phyloP scores from a whole-genome alignment of 2,888 invertebrate genomes.

The Limnephilus marmoratus region DNA sequence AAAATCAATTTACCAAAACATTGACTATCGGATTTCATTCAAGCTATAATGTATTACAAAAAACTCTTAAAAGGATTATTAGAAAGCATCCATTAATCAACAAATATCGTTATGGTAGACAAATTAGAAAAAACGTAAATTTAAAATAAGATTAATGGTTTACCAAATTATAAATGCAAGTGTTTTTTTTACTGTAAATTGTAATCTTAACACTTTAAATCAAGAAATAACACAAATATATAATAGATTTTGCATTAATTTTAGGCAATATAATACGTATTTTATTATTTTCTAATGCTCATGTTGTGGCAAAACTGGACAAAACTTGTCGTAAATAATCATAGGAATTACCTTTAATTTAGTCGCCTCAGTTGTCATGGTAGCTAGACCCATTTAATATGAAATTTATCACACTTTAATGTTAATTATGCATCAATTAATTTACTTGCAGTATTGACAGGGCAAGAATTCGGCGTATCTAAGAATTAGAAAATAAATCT shows the following conservation, averaged over 20 bases:
- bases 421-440: constrained; percentile 51
- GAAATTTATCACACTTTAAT: constrained; percentile 48
- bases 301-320: constrained; percentile 32
- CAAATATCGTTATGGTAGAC: not conserved
- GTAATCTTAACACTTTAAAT: constrained; percentile 6
- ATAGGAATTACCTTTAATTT: constrained; percentile 50
- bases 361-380: constrained; percentile 42
- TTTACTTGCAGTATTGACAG: constrained; percentile 49
- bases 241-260: constrained; percentile 48
- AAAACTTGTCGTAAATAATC: constrained; percentile 42
- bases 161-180: constrained; percentile 34
- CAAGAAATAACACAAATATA: constrained; percentile 15
- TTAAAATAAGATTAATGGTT: not conserved
- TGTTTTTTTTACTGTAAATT: constrained; percentile 30
- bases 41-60: not conserved
- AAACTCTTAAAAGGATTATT: not conserved
- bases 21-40: no score
- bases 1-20: not conserved
- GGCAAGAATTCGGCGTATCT: constrained; percentile 21
- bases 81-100: not conserved
- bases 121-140: not conserved
- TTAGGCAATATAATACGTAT: constrained; percentile 39
- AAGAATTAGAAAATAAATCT: constrained; percentile 31
- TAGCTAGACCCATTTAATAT: constrained; percentile 24
- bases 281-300: constrained; percentile 43